Percentiles rank a stretch among this genome's conserved stretches.
These are phyloP conservation scores for Nymphicus hollandicus DNA, from an alignment of 2,113 vertebrate species.

Conservation along the genomic window DNA sequence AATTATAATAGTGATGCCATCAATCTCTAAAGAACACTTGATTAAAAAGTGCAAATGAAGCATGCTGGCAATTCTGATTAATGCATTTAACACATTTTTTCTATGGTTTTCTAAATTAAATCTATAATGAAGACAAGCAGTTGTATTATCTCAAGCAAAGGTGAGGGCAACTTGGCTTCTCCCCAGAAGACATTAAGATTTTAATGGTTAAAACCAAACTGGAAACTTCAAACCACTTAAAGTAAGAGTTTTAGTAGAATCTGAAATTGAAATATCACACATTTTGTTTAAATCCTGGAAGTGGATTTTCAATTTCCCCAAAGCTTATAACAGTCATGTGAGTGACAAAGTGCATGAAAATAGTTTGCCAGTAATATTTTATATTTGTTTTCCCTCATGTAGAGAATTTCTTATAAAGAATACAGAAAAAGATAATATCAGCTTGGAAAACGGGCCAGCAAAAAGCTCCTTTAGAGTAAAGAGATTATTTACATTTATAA, in stretches of 20 bases:
- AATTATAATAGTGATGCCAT: constrained; percentile 21
- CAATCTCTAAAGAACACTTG: constrained; percentile 50
- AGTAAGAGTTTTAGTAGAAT: neutral
- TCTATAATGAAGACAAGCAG: constrained; percentile 7
- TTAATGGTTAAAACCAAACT: neutral
- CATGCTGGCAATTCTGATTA: constrained; percentile 22
- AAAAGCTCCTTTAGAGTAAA: neutral
- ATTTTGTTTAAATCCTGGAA: neutral
- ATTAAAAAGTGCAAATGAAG: constrained; percentile 36
- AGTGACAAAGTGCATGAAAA: neutral
- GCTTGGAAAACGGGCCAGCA: neutral
- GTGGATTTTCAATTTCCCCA: neutral
- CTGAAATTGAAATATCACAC: neutral
- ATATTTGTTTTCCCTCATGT: neutral
- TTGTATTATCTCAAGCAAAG: neutral
- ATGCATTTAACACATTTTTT: constrained; percentile 18
- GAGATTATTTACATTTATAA: neutral
- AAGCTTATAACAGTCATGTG: neutral
- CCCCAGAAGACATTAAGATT: neutral
- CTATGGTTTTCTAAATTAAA: constrained; percentile 13
- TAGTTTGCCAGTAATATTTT: neutral
- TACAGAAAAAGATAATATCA: neutral
- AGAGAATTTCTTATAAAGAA: neutral
- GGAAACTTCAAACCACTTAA: neutral
- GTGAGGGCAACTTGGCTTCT: neutral